phyloP scores from a whole-genome alignment of 2,113 vertebrate genomes.

The Daubentonia madagascariensis region DNA sequence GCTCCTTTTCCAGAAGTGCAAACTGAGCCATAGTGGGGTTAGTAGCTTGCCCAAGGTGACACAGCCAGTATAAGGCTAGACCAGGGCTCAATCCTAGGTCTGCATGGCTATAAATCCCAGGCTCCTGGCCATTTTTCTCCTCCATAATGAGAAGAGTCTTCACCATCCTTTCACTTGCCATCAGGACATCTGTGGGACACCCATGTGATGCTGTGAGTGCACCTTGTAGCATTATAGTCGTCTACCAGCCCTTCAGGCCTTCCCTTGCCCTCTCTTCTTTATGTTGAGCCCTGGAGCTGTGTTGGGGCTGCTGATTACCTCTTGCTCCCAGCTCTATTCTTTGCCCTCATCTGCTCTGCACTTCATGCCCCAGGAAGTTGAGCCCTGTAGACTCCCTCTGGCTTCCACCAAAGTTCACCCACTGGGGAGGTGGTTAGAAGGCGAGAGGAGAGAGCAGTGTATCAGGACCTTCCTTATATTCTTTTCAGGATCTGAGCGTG shows the following conservation, averaged over 20 bases:
- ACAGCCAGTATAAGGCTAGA: too few species aligned
- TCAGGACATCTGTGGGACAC: not conserved
- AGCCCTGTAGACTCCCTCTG: not conserved
- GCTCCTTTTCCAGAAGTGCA: not conserved
- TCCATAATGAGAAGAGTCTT: not conserved
- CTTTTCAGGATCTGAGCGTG: not conserved
- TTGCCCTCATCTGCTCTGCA: not conserved
- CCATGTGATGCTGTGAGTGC: fast-evolving
- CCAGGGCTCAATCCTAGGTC: not conserved
- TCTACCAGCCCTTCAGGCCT: not conserved
- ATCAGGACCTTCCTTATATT: not conserved
- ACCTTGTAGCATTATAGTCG: too few species aligned
- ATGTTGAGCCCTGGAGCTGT: not conserved
- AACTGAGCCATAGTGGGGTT: not conserved
- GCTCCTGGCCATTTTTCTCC: not conserved
- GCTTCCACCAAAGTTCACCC: not conserved
- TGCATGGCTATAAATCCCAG: not conserved
- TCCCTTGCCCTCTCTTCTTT: not conserved
- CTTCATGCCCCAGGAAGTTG: not conserved
- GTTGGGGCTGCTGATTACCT: not conserved
- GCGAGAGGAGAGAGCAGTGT: not conserved
- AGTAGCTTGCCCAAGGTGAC: not conserved
- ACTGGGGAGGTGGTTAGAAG: too few species aligned
- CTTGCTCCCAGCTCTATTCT: too few species aligned
- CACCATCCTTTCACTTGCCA: not conserved